Conservation (phyloP, 2,888 invertebrate species). For the Pecten maximus region DNA sequence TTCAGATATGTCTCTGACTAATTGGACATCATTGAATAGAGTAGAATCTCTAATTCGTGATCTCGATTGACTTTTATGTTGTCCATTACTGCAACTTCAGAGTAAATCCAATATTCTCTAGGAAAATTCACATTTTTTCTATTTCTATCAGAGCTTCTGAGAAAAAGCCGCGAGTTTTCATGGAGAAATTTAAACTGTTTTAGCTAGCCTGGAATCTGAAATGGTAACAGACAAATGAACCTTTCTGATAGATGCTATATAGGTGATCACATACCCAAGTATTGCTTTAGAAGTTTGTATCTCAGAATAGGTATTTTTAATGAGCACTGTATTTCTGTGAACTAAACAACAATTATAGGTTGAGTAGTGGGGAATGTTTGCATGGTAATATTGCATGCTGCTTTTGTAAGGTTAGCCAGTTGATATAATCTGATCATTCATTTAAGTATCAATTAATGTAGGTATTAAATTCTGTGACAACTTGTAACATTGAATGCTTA, state of each 20-base stretch:
- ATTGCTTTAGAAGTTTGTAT: not conserved
- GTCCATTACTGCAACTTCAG: not conserved
- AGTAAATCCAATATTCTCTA: not conserved
- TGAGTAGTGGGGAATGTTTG: not conserved
- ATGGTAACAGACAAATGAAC: not conserved
- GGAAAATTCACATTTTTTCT: not conserved
- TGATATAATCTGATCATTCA: not conserved
- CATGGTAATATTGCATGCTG: slow-evolving; percentile 9
- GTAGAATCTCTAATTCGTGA: not conserved
- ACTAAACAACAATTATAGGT: not conserved
- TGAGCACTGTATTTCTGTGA: not conserved
- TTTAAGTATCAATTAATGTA: not conserved
- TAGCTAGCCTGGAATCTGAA: not conserved
- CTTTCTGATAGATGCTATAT: not conserved
- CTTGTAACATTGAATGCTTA: not conserved
- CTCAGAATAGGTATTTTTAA: not conserved
- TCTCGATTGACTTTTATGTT: not conserved
- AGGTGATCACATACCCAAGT: too few relatives aligned
- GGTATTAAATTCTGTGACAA: not conserved
- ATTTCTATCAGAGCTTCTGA: not conserved
- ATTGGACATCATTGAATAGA: not conserved
- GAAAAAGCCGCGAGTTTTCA: not conserved
- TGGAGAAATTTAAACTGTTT: not conserved
- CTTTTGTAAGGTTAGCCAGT: not conserved
- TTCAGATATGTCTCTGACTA: not conserved